Conservation (phyloP, 1,140 invertebrate genomes). For the Atta texana region DNA sequence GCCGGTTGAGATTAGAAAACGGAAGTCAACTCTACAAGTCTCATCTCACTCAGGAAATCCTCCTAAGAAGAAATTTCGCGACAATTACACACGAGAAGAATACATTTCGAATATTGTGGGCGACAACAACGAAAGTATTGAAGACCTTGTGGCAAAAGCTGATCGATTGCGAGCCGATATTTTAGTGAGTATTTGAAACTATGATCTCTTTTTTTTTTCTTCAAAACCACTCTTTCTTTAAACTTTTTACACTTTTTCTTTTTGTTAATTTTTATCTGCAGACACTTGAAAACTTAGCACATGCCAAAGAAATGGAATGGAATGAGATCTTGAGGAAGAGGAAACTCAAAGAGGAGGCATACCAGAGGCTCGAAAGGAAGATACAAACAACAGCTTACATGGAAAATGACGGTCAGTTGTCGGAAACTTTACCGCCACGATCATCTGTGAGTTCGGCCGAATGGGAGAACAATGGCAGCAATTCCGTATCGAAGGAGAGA, state of each 20-base stretch:
- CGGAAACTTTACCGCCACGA: constrained; percentile 75
- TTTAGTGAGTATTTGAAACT: constrained; percentile 71
- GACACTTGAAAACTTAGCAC: constrained; percentile 89
- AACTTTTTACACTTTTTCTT: not conserved
- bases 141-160: constrained; percentile 81
- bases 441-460: constrained; percentile 71
- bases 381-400: constrained; percentile 87
- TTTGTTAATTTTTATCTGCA: constrained; percentile 71
- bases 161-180: constrained; percentile 82
- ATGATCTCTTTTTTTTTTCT: not conserved
- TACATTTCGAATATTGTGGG: constrained; percentile 81
- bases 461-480: constrained; percentile 73
- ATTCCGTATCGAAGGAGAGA: constrained; percentile 64
- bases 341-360: constrained; percentile 93
- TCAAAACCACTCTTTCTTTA: not conserved
- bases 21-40: constrained; percentile 72
- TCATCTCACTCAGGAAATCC: constrained; percentile 72
- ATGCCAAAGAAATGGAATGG: constrained; percentile 94
- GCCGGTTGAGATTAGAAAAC: constrained; percentile 76
- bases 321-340: constrained; percentile 92
- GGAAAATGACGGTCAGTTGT: constrained; percentile 75
- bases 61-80: constrained; percentile 79
- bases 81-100: constrained; percentile 80
- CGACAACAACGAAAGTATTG: constrained; percentile 79
- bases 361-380: constrained; percentile 89